phyloP scores from a whole-genome alignment of 2,113 vertebrate genomes.

The Istiophorus platypterus region DNA sequence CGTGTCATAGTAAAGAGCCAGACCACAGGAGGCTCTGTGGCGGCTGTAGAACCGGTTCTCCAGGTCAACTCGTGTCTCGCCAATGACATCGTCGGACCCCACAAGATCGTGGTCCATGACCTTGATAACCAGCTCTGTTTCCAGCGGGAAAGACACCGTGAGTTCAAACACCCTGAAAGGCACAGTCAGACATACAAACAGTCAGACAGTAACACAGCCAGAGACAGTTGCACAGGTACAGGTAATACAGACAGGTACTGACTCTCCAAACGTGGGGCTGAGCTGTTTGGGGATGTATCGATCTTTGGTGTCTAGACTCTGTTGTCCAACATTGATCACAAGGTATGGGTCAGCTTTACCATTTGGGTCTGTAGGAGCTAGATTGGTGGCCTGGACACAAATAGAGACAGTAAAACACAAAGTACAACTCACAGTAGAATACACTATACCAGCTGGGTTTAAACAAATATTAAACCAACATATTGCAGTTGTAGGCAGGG shows the following conservation, averaged over 20 bases:
- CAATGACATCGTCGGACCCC: constrained; percentile 92
- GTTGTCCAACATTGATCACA: constrained; percentile 86
- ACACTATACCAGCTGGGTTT: background rate
- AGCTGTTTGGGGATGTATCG: constrained; percentile 96
- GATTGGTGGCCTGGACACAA: constrained; percentile 87
- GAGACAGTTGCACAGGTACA: background rate
- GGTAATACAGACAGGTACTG: constrained; percentile 53
- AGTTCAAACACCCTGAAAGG: constrained; percentile 90
- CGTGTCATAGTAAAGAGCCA: constrained; percentile 89
- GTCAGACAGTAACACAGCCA: background rate
- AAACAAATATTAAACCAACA: background rate
- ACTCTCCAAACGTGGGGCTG: constrained; percentile 97
- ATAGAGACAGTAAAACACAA: background rate
- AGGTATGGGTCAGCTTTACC: constrained; percentile 96
- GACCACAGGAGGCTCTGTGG: constrained; percentile 89
- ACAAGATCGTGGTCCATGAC: constrained; percentile 93
- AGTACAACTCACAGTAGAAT: background rate
- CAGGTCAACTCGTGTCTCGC: constrained; percentile 92
- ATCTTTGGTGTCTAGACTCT: constrained; percentile 87
- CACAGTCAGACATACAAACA: background rate
- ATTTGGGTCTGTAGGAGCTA: constrained; percentile 92
- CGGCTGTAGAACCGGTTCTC: constrained; percentile 96
- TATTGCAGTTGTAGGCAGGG: background rate
- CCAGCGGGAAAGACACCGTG: constrained; percentile 90
- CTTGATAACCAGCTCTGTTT: constrained; percentile 88